Evolutionary conservation across 2,888 invertebrate genomes (phyloP), one percentile per base, ranked within the genome.

Genomic region (Endomychus coccineus): DNA sequence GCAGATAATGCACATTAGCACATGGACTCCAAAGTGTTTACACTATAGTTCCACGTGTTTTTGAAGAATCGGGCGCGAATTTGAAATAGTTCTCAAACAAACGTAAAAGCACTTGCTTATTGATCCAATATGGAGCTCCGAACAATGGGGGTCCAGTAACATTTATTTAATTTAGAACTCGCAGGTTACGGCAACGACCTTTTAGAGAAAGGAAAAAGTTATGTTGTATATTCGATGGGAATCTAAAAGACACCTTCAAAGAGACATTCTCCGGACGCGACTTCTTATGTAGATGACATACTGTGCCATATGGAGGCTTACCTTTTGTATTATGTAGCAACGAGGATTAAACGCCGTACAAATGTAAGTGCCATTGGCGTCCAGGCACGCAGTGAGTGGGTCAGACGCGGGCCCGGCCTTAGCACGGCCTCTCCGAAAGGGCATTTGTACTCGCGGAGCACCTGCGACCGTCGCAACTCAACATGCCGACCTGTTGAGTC

Each of bases 261-360:
- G 12, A 12, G 12, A 11, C 10, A 23, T 2, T 4, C 23, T 2
- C 2, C 23, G 3, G n/a, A n/a, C n/a, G n/a, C n/a, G n/a, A n/a
- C n/a, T n/a, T n/a, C n/a, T n/a, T n/a, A n/a, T n/a, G n/a, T n/a
- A n/a, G n/a, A n/a, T n/a, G n/a, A n/a, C n/a, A n/a, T n/a, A n/a
- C n/a, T n/a, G n/a, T n/a, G n/a, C n/a, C 43, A 43, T 43, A 43
- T 37, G 43, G 37, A 13, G 30, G 47, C 64, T 61, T 62, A 78
- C 78, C 75, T 77, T 77, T 54, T 77, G 76, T 36, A 77, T 75
- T 54, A 77, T 74, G 62, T 71, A 78, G 62, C 76, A 77, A 40
- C 77, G 65, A 16, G 77, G 75, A 54, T 73, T 73, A 58, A 72
- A 74, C 30, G 77, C 71, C 25, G 76, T 75, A 57, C 77, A 78